Conservation (phyloP, 2,113 vertebrate species). For the Cephalopterus ornatus region DNA sequence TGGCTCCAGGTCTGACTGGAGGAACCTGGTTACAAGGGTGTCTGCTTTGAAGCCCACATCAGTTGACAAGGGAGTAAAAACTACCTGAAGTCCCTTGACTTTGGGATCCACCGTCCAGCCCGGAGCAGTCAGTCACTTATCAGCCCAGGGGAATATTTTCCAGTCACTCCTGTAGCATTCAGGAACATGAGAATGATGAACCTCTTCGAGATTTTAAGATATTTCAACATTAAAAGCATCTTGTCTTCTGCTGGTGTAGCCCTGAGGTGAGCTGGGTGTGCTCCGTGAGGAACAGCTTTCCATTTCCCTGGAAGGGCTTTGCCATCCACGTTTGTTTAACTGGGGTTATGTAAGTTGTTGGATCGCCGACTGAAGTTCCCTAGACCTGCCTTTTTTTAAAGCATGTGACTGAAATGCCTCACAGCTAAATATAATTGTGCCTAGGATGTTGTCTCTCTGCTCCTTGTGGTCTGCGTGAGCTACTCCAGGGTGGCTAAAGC, state of each 20-base stretch:
- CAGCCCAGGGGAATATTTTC: accelerated
- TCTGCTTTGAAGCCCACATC: neutral
- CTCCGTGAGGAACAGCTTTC: neutral
- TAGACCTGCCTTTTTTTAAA: neutral
- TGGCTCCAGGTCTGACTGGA: neutral
- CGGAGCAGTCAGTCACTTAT: neutral
- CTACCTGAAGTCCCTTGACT: neutral
- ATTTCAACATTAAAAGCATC: neutral
- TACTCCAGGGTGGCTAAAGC: neutral
- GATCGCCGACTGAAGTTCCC: neutral
- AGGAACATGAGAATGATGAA: neutral
- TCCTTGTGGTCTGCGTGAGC: neutral
- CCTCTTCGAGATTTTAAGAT: neutral
- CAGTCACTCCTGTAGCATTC: accelerated
- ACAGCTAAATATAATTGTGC: neutral
- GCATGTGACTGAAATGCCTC: neutral
- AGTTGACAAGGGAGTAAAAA: neutral
- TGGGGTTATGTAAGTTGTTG: neutral
- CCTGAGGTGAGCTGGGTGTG: neutral
- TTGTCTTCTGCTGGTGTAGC: neutral
- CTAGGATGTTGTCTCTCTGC: neutral
- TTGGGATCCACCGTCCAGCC: neutral
- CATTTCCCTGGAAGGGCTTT: neutral
- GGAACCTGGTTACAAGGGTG: neutral
- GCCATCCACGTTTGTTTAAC: neutral